Evolutionary conservation across 2,888 invertebrate species (phyloP).

Genomic region (Nomada ferruginata): DNA sequence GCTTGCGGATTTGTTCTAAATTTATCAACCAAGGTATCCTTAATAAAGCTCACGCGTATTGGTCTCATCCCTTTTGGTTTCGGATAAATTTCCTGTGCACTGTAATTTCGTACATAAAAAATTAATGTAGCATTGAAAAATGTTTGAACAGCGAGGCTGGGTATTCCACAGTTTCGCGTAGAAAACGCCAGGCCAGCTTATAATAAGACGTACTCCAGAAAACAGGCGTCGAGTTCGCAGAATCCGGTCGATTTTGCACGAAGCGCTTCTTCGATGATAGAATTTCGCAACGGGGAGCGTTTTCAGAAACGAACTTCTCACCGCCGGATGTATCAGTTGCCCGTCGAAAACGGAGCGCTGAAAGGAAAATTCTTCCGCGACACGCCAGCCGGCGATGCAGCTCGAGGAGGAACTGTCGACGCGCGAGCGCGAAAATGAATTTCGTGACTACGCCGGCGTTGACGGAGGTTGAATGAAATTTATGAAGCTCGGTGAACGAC

Average conservation of each 20-base stretch:
- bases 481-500: constrained; percentile 33
- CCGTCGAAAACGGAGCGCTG: constrained; percentile 25
- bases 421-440: constrained; percentile 41
- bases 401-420: constrained; percentile 7
- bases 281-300: constrained; percentile 11
- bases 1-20: constrained; percentile 31
- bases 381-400: background rate
- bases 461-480: constrained; percentile 35
- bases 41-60: background rate
- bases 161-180: no score
- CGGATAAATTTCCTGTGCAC: background rate
- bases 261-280: constrained; percentile 18
- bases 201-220: background rate
- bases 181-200: background rate
- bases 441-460: constrained; percentile 25
- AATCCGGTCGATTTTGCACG: constrained; percentile 39
- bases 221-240: background rate
- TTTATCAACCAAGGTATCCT: constrained; percentile 2
- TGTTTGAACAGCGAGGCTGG: background rate
- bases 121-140: background rate
- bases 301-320: constrained; percentile 7
- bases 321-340: constrained; percentile 42
- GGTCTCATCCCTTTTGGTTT: no score
- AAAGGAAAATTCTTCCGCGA: constrained; percentile 44
- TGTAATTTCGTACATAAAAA: background rate